Conservation (phyloP, 2,888 invertebrate genomes). For the Cyclophora albipunctata region DNA sequence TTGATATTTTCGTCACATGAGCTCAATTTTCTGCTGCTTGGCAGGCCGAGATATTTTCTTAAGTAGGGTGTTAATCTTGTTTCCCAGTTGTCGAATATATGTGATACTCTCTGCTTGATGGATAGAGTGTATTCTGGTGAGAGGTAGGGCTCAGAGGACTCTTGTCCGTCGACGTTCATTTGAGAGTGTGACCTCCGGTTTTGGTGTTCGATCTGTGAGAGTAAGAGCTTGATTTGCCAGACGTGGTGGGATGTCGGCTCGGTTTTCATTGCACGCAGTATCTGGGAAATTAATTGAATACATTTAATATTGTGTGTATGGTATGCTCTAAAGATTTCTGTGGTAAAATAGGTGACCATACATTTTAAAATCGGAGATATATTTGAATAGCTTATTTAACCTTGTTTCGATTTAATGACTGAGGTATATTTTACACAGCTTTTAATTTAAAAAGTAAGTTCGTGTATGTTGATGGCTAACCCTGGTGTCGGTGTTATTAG, state of each 20-base stretch:
- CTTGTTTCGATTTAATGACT: too few species aligned
- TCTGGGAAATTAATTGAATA: constrained; percentile 42
- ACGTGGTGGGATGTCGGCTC: constrained; percentile 75
- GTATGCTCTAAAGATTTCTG: too few species aligned
- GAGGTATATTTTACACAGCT: too few species aligned
- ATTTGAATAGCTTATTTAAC: too few species aligned
- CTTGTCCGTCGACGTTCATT: constrained; percentile 50
- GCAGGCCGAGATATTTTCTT: constrained; percentile 66
- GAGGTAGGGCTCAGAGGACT: constrained; percentile 62
- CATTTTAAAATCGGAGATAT: too few species aligned
- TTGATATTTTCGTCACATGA: constrained; percentile 44
- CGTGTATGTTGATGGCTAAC: too few species aligned
- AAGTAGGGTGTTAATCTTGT: constrained; percentile 52
- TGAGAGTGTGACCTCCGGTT: constrained; percentile 31
- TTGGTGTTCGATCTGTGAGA: constrained; percentile 70
- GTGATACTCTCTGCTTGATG: constrained; percentile 73
- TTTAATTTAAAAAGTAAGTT: too few species aligned
- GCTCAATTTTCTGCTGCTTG: constrained; percentile 39
- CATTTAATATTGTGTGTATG: too few species aligned
- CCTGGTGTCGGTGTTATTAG: too few species aligned
- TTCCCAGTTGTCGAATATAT: constrained; percentile 76
- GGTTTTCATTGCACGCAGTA: constrained; percentile 68
- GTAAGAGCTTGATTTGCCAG: constrained; percentile 85
- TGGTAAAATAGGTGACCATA: too few species aligned
- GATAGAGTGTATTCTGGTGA: constrained; percentile 77